Conservation (phyloP, 1,140 invertebrate genomes). For the Chrysoperla carnea region DNA sequence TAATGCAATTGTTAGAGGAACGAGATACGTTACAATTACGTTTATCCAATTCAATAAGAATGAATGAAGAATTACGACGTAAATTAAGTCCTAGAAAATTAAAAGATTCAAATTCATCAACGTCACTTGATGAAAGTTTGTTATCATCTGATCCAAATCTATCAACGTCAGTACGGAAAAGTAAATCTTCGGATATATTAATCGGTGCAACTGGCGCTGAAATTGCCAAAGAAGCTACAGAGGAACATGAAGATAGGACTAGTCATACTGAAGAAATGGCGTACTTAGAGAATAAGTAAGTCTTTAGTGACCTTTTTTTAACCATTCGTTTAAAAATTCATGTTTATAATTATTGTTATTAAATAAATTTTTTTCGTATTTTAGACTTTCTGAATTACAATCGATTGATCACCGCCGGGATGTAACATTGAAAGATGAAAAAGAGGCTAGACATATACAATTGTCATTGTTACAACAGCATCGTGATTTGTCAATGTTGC, state of each 20-base stretch:
- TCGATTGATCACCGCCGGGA: slow-evolving; percentile 51
- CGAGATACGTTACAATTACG: slow-evolving; percentile 65
- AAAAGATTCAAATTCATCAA: not conserved
- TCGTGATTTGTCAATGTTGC: slow-evolving; percentile 45
- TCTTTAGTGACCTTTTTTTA: too few relatives aligned
- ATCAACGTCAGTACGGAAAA: slow-evolving; percentile 2
- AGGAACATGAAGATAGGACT: slow-evolving; percentile 11
- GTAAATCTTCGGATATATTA: slow-evolving; percentile 9
- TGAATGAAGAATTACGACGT: slow-evolving; percentile 40
- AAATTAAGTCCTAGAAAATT: slow-evolving; percentile 13
- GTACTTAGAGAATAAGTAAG: not conserved
- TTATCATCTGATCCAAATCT: slow-evolving; percentile 1
- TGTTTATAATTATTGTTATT: not conserved
- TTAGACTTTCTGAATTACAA: slow-evolving; percentile 52
- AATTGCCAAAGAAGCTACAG: slow-evolving; percentile 10
- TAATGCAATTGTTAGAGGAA: slow-evolving; percentile 68
- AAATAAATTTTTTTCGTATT: slow-evolving; percentile 5
- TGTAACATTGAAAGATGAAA: slow-evolving; percentile 51
- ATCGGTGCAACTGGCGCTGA: slow-evolving; percentile 11
- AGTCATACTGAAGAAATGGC: not conserved
- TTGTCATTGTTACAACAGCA: slow-evolving; percentile 45
- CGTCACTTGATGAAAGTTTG: slow-evolving; percentile 3
- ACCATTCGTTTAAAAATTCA: slow-evolving; percentile 1
- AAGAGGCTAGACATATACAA: slow-evolving; percentile 46
- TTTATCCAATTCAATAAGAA: slow-evolving; percentile 57